These are phyloP conservation scores for Boulengeromyrus knoepffleri DNA, from an alignment of 2,113 vertebrate genomes.

Conservation along the genomic window DNA sequence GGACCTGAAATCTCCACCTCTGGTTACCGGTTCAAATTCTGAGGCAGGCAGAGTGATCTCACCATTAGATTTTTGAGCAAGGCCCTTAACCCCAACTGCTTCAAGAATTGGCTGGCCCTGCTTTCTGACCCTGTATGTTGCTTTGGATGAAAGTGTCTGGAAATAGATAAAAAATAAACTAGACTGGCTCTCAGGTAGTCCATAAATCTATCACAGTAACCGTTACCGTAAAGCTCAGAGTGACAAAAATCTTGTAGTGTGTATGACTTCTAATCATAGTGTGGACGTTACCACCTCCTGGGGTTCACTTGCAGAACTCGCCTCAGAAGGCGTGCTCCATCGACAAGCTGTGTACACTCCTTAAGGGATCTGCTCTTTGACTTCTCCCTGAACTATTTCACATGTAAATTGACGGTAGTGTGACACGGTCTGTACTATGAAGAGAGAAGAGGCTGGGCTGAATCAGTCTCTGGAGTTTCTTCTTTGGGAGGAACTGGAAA, in stretches of 20 bases:
- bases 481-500: not conserved
- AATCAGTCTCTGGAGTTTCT: not conserved
- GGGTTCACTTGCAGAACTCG: not conserved
- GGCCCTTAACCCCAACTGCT: not conserved
- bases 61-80: not conserved
- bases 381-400: not conserved
- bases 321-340: not conserved
- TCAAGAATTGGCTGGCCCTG: not conserved
- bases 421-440: not conserved
- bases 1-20: not conserved
- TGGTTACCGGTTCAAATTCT: not conserved
- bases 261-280: not conserved
- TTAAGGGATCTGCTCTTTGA: not conserved
- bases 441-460: not conserved
- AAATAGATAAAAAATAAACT: not conserved
- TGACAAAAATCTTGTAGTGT: not conserved
- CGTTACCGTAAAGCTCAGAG: not conserved
- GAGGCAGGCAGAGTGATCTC: not conserved
- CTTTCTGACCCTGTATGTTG: not conserved
- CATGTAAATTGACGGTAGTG: not conserved
- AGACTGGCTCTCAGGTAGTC: not conserved
- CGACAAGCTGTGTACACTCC: not conserved
- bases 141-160: not conserved
- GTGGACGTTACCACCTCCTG: not conserved
- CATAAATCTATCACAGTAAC: not conserved